Base-by-base conservation (phyloP, 2,888 invertebrate species). In the Papilio gigon region DNA sequence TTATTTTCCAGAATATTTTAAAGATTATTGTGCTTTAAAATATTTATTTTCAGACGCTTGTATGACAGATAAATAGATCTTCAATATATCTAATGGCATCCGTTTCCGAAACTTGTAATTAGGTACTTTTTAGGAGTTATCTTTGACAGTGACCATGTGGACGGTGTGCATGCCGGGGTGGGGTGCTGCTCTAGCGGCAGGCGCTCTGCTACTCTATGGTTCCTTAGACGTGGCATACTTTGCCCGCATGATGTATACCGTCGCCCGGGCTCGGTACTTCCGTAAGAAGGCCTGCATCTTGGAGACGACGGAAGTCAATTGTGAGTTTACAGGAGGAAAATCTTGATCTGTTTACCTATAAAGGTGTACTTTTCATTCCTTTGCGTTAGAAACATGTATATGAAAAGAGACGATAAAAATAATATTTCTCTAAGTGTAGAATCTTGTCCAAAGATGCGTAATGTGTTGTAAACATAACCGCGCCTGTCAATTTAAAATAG, bases 181-280 rank as follows among this genome's bases (percentile, higher is more conserved):
- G 87, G 83, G 90, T 2, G 90, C 90, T 8, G 89, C 87, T 35
- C 70, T 89, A 77, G 87, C 88, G 33, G 87, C 89, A 0, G 87
- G 92, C 1, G 85, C 89, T 0, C 79, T 95, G 70, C 79, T 94
- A 5, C 89, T 95, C 2, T 94, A 95, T 82, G 88, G 93, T 14
- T 90, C 93, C 60, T 78, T 95, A 68, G 95, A 96, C 80, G 90
- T 95, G 65, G 95, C 95, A 40, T 95, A 95, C 85, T 95, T 96
- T 82, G 89, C 94, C 6, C 87, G 95, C 65, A 94, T 95, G 92
- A 92, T 94, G 83, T 88, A 94, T 74, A 94, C 94, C 20, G 94
- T 95, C 0, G 88, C 95, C 33, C 88, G 93, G 59, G 95, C 95
- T 0, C 85, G 94, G 68, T 94, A 95, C 78, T 94, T 94, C 84